Evolutionary conservation across 2,888 invertebrate genomes (phyloP).

Genomic region (Mycogona germanica): DNA sequence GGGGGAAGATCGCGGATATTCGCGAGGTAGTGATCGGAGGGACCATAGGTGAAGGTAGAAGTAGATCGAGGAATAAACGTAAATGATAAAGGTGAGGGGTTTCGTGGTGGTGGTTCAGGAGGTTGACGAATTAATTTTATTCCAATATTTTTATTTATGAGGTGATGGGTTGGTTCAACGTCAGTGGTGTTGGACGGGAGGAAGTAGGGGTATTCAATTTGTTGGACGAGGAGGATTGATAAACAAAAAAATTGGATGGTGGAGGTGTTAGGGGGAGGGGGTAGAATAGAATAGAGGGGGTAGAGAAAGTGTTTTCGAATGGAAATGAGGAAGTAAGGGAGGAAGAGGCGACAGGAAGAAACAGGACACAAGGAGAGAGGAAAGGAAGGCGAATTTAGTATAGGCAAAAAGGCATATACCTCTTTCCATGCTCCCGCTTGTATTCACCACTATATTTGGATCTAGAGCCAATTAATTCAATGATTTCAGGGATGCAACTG

Average conservation of each 20-base stretch:
- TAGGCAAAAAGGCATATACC: constrained; percentile 19
- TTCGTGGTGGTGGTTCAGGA: too few relatives aligned
- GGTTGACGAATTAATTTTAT: too few relatives aligned
- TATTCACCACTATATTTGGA: constrained; percentile 43
- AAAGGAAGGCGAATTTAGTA: constrained; percentile 10
- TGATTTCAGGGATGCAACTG: constrained; percentile 43
- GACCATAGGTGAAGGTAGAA: constrained; percentile 17
- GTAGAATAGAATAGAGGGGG: too few relatives aligned
- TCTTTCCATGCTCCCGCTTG: constrained; percentile 35
- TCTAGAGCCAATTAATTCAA: constrained; percentile 41
- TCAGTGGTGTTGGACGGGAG: too few relatives aligned
- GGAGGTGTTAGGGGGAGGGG: background rate
- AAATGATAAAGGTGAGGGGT: constrained; percentile 8
- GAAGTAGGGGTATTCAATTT: background rate
- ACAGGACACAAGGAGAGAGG: background rate
- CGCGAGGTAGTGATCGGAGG: too few relatives aligned
- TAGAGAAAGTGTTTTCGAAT: too few relatives aligned
- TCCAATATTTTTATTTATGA: too few relatives aligned
- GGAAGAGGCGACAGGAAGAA: background rate
- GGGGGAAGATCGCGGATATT: too few relatives aligned
- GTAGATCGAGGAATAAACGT: constrained; percentile 7
- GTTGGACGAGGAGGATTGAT: background rate
- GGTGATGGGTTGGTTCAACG: too few relatives aligned
- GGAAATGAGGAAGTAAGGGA: background rate
- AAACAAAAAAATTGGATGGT: background rate